Evolutionary conservation across 2,113 vertebrate genomes (phyloP), one percentile per base, ranked within the genome.

Genomic region (Anarrhichthys ocellatus): DNA sequence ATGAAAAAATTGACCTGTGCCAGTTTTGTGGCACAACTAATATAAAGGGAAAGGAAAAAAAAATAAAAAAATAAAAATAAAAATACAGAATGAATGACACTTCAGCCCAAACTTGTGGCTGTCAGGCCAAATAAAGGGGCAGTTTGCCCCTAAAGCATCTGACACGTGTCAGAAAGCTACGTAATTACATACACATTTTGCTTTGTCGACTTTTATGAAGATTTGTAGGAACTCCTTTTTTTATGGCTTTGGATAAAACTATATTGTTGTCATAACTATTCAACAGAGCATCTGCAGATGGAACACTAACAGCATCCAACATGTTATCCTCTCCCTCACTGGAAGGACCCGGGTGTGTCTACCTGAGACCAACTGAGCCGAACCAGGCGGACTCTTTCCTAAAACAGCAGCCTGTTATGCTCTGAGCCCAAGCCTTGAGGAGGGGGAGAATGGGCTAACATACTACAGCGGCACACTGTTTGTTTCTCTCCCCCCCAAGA

Each of bases 371-470:
- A 66, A 69, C 68, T 77, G 61, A 89, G 77, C 65, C 69, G 50
- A 79, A 88, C 78, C 82, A 81, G 69, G 52, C 32, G 71, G 78
- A 85, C 71, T 81, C 84, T 82, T 69, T 66, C 73, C 71, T 83
- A 86, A 80, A 87, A 83, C 87, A 86, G 81, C 82, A 84, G 52
- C 52, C 56, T 72, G 86, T 76, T 89, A 59, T 88, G 81, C 68
- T 83, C 76, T 78, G 44, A 77, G 77, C 22, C 66, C 34, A 48
- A 61, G 76, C 64, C 59, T 71, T 70, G 58, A 81, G 83, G 84
- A 71, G 34, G 70, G 67, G 61, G 40, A 72, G 34, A 1, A 32
- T 13, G 69, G 70, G 75, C 74, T 65, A 80, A 82, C 64, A 36
- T 74, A 62, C 78, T 64, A 78, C 65, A 82, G 80, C 81, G 44